Base-by-base conservation (phyloP, 2,113 vertebrate species). In the Mustelus asterias region DNA sequence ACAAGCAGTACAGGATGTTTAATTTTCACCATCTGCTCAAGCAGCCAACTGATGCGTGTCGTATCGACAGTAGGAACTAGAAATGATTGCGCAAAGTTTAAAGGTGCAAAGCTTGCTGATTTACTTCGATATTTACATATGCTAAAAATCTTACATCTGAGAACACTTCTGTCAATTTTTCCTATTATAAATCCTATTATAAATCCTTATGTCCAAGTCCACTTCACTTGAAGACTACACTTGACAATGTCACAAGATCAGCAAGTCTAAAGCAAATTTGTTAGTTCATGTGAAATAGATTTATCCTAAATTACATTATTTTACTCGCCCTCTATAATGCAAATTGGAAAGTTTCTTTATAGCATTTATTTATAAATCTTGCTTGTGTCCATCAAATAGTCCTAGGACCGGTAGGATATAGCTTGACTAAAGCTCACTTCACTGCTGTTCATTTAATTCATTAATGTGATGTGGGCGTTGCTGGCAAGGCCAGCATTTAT, bases 31-130 rank as follows among this genome's bases (percentile, higher is more conserved):
- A 99, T 98, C 96, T 99, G 98, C n/a, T 98, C 98, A 96, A 99
- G 96, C 37, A 99, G 96, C 99, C 99, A 99, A 69, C 97, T 98
- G 13, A 97, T 97, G 67, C 98, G 98, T 0, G 98, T 98, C 0
- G 99, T 99, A 54, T 99, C 99, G 94, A 99, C 98, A 0, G 99
- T 99, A 58, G 99, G 99, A 95, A 99, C 99, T 99, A 95, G 60
- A 96, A 96, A 90, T 96, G 54, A 92, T 95, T 95, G 7, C 13
- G 41, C 94, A 72, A 48, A 16, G 11, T 72, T 72, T 72, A 54
- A 67, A 26, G 24, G 29, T 26, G 29, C 29, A 92, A 37, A 41
- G 16, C 18, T 37, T 20, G 18, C 26, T 13, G 16, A 11, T 63
- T 92, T 33, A 20, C n/a, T n/a, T 92, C 33, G n/a, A 92, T 92